phyloP scores from a whole-genome alignment of 2,797 vertebrate genomes.

The Rhynchonycteris naso region DNA sequence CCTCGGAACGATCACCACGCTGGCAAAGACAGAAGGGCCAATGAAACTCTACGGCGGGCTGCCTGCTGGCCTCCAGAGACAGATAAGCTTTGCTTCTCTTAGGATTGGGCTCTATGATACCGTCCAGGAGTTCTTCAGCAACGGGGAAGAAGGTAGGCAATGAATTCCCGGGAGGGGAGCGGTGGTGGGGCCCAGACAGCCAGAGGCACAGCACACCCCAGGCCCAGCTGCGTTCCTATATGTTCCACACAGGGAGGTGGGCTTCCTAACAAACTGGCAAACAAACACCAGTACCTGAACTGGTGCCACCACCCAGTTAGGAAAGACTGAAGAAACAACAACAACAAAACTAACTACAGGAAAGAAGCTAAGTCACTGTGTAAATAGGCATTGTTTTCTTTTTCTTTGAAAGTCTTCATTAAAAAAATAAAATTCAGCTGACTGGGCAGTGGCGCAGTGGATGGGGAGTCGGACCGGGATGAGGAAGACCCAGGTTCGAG shows the following conservation, averaged over 20 bases:
- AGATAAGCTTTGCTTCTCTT: conserved; percentile 92
- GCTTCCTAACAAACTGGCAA: not conserved
- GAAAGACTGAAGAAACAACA: not conserved
- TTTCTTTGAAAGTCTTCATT: not conserved
- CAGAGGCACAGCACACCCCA: not conserved
- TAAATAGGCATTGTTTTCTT: not conserved
- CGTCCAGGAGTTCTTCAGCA: conserved; percentile 89
- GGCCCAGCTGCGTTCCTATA: not conserved
- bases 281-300: not conserved
- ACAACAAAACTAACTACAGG: not conserved
- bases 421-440: not conserved
- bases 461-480: too few species aligned
- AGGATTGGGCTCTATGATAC: conserved; percentile 93
- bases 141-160: conserved; percentile 88
- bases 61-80: conserved; percentile 91
- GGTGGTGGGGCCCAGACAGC: not conserved
- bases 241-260: not conserved
- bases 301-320: not conserved
- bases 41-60: conserved; percentile 91
- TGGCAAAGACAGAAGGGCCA: conserved; percentile 90
- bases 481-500: too few species aligned
- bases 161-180: too few species aligned
- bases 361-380: not conserved
- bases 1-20: conserved; percentile 91
- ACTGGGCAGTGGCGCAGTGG: too few species aligned